Conservation (phyloP, 2,113 vertebrate species). For the Hemicordylus capensis region DNA sequence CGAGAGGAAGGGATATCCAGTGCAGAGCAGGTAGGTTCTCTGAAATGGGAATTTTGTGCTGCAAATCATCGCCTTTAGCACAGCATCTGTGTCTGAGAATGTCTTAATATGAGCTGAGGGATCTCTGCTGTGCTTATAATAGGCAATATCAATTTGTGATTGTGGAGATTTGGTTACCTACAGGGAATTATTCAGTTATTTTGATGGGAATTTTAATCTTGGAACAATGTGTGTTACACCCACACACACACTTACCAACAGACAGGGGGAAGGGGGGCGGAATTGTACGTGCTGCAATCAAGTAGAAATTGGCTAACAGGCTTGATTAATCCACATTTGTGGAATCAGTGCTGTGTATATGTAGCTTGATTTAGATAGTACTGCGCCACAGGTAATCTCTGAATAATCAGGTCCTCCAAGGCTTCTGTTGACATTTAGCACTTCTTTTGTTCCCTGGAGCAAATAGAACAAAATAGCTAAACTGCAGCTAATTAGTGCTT, state of each 20-base stretch:
- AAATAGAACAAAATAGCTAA: background rate
- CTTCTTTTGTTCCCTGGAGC: background rate
- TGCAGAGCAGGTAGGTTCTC: background rate
- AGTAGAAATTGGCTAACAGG: no score
- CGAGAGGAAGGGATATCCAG: background rate
- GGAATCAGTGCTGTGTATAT: background rate
- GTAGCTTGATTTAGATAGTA: background rate
- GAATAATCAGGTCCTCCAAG: background rate
- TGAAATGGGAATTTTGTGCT: accelerated
- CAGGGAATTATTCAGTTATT: accelerated
- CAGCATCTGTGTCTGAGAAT: background rate
- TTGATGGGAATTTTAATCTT: no score
- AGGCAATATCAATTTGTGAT: background rate
- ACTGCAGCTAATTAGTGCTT: background rate
- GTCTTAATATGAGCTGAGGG: accelerated
- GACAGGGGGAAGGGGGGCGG: background rate
- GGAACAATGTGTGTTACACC: no score
- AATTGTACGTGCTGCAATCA: background rate
- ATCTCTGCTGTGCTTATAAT: background rate
- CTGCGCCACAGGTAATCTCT: background rate
- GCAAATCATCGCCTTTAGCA: background rate
- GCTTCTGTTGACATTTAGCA: background rate
- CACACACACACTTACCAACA: no score
- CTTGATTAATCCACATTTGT: background rate
- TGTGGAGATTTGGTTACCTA: accelerated